Percentiles rank a stretch among this genome's conserved stretches.
Conservation (phyloP, 2,113 vertebrate species). For the Taurulus bubalis region DNA sequence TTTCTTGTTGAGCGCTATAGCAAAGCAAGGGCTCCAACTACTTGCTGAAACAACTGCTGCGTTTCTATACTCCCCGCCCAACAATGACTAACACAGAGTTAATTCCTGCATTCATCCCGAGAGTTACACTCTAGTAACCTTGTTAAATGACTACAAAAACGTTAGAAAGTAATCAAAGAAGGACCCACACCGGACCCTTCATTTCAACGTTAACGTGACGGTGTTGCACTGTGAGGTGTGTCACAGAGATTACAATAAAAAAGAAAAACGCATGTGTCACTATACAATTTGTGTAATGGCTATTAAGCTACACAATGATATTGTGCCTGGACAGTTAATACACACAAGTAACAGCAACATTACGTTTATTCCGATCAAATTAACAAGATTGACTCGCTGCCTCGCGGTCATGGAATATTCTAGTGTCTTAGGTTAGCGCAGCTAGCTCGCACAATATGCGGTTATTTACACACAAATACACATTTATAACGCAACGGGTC, state of each 20-base stretch:
- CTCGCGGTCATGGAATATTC: constrained; percentile 65
- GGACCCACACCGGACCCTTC: not conserved
- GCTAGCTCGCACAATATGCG: not conserved
- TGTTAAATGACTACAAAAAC: not conserved
- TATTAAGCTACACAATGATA: accelerated
- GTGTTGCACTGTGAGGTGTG: not conserved
- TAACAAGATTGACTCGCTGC: not conserved
- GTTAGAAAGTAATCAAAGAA: not conserved
- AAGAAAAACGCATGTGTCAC: not conserved
- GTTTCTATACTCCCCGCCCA: not conserved
- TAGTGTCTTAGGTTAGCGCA: constrained; percentile 38
- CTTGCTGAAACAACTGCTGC: constrained; percentile 46
- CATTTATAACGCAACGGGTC: accelerated
- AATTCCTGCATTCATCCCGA: not conserved
- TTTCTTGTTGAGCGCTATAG: constrained; percentile 32
- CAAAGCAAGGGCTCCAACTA: constrained; percentile 47
- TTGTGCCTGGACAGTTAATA: accelerated
- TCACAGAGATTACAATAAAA: not conserved
- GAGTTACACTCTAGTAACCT: accelerated
- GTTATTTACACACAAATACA: not conserved
- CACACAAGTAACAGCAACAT: accelerated
- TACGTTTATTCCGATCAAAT: not conserved
- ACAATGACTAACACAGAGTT: not conserved
- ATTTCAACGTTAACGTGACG: not conserved
- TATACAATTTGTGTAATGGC: accelerated